Evolutionary conservation across 1,140 invertebrate genomes (phyloP), one percentile per base, ranked within the genome.

Genomic region (Branchinecta lindahli): DNA sequence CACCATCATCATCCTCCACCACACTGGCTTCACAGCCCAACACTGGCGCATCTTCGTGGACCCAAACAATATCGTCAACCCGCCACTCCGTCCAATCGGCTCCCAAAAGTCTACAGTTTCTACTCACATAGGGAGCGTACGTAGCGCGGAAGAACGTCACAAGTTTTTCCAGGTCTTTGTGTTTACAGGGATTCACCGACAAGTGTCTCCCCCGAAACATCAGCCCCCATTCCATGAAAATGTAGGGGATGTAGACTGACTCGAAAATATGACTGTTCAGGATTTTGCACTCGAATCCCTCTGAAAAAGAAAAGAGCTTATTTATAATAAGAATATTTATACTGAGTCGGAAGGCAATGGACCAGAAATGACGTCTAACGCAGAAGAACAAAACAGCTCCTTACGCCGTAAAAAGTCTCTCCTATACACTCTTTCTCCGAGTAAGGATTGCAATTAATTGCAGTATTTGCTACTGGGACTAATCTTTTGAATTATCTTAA

Each of bases 161-260:
- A 44, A 69, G 44, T 15, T 21, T 47, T 45, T 69, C 45, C 46
- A 69, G 52, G 46, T 69, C 18, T 45, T 45, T 21, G 15, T 44
- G 45, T 18, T 20, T 44, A 45, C 68, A 69, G 8, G 68, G 68
- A 8, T 45, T 47, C 18, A 21, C 68, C 8, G 47, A 47, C 52
- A 46, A 46, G 20, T 69, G 68, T 45, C 47, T 45, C 33, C 68
- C 45, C 33, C 47, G 68, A 20, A 69, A 69, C 68, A 69, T 69
- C 21, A 69, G 45, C 45, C 68, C 47, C 77, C 77, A 78, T 72
- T 77, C 77, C 75, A 76, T 78, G 70, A 78, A 76, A n/a, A 78
- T 73, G 72, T 78, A 77, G 67, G 73, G 73, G 66, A 78, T 74
- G 68, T 72, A 61, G 47, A 75, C 68, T 8, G 18, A 67, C n/a